Conservation (phyloP, 2,797 vertebrate species). For the Picus viridis region DNA sequence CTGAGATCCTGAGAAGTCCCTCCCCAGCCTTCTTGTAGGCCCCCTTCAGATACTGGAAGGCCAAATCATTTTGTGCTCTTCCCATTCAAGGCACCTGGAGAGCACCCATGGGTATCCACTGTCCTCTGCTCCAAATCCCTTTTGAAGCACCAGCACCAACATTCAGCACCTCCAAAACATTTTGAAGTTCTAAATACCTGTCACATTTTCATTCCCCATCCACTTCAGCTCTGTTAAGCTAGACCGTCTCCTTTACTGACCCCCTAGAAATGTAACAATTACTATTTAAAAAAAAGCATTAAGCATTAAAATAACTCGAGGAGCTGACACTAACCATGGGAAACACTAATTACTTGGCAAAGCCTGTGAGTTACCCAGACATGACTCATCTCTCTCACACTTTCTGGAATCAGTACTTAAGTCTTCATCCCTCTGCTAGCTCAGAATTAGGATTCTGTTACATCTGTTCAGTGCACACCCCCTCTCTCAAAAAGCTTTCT, state of each 20-base stretch:
- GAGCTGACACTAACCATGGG: neutral
- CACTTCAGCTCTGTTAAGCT: neutral
- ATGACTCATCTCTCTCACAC: neutral
- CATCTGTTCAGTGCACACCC: neutral
- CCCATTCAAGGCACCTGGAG: neutral
- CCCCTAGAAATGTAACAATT: neutral
- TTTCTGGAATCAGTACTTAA: neutral
- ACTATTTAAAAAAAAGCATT: neutral
- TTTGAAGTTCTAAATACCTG: neutral
- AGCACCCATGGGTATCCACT: accelerated
- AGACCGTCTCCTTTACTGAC: neutral
- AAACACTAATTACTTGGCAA: neutral
- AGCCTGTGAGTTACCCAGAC: neutral
- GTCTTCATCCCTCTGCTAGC: neutral
- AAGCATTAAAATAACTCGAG: neutral
- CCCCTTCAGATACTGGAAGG: too few relatives aligned
- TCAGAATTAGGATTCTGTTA: neutral
- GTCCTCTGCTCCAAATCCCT: neutral
- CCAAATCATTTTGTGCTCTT: neutral
- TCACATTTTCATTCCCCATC: neutral
- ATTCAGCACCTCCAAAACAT: neutral
- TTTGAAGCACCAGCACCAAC: neutral
- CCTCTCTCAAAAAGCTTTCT: neutral
- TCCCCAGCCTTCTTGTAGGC: too few relatives aligned
- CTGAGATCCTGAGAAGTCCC: too few relatives aligned